These are phyloP conservation scores for Sycobia sp. DNA, from an alignment of 1,140 invertebrate species.

Conservation along the genomic window DNA sequence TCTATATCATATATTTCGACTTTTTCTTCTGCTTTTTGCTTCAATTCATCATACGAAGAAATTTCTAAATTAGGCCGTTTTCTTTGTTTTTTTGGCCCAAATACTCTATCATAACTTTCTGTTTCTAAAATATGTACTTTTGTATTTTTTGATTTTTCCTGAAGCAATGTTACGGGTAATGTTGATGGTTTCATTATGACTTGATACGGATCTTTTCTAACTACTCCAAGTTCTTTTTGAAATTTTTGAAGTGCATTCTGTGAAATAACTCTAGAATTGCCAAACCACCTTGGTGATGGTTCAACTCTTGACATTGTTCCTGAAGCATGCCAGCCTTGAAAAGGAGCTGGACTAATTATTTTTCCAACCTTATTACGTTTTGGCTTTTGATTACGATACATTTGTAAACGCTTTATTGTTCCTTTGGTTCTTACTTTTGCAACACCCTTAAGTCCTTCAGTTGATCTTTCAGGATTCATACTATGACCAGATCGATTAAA, in stretches of 20 bases:
- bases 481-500: slow-evolving; percentile 82
- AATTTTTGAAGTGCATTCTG: slow-evolving; percentile 96
- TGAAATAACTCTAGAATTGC: slow-evolving; percentile 88
- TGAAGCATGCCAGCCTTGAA: slow-evolving; percentile 86
- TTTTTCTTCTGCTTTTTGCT: slow-evolving; percentile 72
- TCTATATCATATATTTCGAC: slow-evolving; percentile 77
- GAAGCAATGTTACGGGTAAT: slow-evolving; percentile 91
- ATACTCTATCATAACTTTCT: slow-evolving; percentile 91
- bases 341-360: slow-evolving; percentile 93
- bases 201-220: slow-evolving; percentile 94
- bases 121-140: slow-evolving; percentile 95
- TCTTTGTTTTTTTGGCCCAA: slow-evolving; percentile 91
- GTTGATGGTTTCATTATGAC: slow-evolving; percentile 96
- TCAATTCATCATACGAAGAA: slow-evolving; percentile 73
- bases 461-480: slow-evolving; percentile 84
- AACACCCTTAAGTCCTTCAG: slow-evolving; percentile 81
- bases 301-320: slow-evolving; percentile 93
- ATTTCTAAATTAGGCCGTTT: slow-evolving; percentile 88
- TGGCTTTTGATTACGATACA: slow-evolving; percentile 97
- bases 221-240: slow-evolving; percentile 93
- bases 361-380: slow-evolving; percentile 90
- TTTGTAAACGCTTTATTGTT: slow-evolving; percentile 94
- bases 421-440: slow-evolving; percentile 84
- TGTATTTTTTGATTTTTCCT: slow-evolving; percentile 89
- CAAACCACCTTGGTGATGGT: slow-evolving; percentile 98